Percentiles rank a stretch among this genome's conserved stretches.
phyloP scores from a whole-genome alignment of 2,113 vertebrate genomes.

The Eolophus roseicapilla region DNA sequence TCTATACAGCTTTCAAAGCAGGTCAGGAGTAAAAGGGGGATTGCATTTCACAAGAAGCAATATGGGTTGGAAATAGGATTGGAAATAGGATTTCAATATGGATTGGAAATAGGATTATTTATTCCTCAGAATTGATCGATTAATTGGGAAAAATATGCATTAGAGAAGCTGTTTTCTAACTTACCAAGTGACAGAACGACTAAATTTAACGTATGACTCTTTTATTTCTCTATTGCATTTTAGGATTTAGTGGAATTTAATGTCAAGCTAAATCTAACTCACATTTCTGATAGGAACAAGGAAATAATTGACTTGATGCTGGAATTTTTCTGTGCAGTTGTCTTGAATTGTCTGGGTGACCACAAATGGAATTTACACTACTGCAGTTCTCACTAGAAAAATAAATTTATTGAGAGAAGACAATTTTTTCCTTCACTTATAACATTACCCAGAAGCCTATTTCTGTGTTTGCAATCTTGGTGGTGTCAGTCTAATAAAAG shows the following conservation, averaged over 20 bases:
- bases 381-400: background rate
- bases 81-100: background rate
- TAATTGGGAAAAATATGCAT: background rate
- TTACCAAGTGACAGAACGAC: background rate
- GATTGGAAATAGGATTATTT: background rate
- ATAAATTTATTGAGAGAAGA: background rate
- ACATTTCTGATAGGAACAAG: background rate
- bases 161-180: background rate
- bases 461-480: background rate
- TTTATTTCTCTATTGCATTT: background rate
- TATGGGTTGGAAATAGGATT: background rate
- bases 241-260: background rate
- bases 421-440: background rate
- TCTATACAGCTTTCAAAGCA: background rate
- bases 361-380: background rate
- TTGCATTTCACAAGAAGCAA: background rate
- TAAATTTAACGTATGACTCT: background rate
- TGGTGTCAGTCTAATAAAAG: background rate
- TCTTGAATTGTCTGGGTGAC: background rate
- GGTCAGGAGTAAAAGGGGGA: background rate
- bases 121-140: background rate
- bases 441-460: background rate
- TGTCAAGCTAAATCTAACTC: background rate
- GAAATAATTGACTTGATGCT: background rate
- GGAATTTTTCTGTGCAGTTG: background rate